A percentile compares a stretch with the other conserved stretches of the same genome.
phyloP scores from a whole-genome alignment of 2,888 invertebrate species.

The Pantelozetes paolii region DNA sequence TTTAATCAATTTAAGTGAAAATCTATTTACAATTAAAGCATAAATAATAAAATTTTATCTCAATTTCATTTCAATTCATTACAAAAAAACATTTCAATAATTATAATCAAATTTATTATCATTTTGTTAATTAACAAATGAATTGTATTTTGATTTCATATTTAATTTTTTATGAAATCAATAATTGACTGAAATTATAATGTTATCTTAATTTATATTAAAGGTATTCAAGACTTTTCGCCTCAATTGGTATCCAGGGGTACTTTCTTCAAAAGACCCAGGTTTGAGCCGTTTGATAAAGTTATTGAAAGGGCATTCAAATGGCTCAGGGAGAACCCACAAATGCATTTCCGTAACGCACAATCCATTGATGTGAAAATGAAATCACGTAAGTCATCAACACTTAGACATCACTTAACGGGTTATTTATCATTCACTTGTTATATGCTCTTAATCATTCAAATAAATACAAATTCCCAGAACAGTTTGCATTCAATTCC shows the following conservation, averaged over 20 bases:
- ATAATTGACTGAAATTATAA: background rate
- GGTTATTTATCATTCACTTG: background rate
- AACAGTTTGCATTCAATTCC: no score
- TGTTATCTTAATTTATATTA: background rate
- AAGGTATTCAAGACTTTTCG: slow-evolving; percentile 41
- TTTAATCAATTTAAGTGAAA: no score
- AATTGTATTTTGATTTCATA: background rate
- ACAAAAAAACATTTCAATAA: no score
- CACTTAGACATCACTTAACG: background rate
- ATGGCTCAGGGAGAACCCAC: slow-evolving; percentile 38
- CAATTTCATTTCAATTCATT: no score
- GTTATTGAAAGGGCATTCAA: slow-evolving; percentile 37
- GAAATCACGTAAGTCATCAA: slow-evolving; percentile 42
- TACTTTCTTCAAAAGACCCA: slow-evolving; percentile 42
- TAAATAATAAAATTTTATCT: no score
- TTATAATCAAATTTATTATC: no score
- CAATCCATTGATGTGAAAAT: slow-evolving; percentile 43
- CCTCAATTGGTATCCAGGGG: slow-evolving; percentile 36
- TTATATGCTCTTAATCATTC: no score
- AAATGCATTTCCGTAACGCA: slow-evolving; percentile 36
- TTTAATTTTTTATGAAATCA: background rate
- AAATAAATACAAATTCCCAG: no score
- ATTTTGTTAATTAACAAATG: no score
- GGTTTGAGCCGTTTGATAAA: slow-evolving; percentile 40
- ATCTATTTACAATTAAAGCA: no score